Conservation (phyloP, 2,113 vertebrate species). For the Onychorhynchus coronatus region DNA sequence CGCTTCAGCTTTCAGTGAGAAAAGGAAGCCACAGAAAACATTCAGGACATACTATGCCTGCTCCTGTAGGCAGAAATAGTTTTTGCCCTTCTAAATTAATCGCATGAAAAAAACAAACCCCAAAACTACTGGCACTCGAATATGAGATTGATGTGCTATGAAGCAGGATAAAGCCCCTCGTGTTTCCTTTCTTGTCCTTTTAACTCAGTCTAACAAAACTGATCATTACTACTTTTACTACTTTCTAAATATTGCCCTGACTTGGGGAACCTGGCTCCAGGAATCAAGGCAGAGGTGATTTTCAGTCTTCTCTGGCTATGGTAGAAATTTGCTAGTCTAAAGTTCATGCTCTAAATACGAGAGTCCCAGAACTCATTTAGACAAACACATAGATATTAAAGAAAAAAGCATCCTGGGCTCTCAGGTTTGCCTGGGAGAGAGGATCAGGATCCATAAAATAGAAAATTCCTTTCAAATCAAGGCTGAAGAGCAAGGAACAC, state of each 20-base stretch:
- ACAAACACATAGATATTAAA: background rate
- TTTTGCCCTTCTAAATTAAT: slow-evolving; percentile 29
- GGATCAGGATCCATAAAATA: background rate
- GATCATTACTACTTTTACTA: background rate
- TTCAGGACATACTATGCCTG: background rate
- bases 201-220: background rate
- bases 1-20: background rate
- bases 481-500: background rate
- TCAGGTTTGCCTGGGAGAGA: background rate
- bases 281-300: background rate
- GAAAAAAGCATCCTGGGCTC: background rate
- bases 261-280: background rate
- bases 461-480: background rate
- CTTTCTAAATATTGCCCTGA: background rate
- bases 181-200: background rate
- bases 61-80: slow-evolving; percentile 9
- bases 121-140: background rate
- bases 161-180: background rate
- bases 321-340: background rate
- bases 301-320: background rate
- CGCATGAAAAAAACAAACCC: background rate
- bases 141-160: background rate
- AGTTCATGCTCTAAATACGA: background rate
- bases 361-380: background rate
- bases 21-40: background rate